Percentiles rank a stretch among this genome's conserved stretches.
phyloP scores from a whole-genome alignment of 2,113 vertebrate genomes.

The Ictalurus furcatus region DNA sequence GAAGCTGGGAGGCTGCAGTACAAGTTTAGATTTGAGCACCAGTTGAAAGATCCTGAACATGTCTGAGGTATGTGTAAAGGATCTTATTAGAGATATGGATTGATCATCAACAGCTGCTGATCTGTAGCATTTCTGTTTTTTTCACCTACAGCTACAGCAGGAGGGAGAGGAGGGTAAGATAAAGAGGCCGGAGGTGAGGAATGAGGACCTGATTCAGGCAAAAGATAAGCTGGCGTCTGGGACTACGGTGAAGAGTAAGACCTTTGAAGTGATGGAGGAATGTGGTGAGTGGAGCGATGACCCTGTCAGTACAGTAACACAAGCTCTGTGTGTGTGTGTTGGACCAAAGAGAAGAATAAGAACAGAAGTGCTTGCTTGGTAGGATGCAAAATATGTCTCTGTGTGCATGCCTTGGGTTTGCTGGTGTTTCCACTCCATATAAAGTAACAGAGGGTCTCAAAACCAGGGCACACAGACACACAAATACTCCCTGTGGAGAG shows the following conservation, averaged over 20 bases:
- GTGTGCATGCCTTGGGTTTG: constrained; percentile 28
- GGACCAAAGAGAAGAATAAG: neutral
- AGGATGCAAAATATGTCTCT: constrained; percentile 12
- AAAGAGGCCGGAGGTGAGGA: constrained; percentile 86
- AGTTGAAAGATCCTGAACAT: constrained; percentile 76
- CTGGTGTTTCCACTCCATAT: constrained; percentile 75
- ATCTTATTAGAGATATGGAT: neutral
- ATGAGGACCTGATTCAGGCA: constrained; percentile 85
- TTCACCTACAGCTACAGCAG: constrained; percentile 52
- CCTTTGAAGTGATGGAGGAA: constrained; percentile 90
- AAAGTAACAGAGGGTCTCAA: constrained; percentile 52
- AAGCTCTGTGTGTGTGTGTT: neutral
- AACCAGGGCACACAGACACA: constrained; percentile 36
- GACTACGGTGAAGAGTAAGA: constrained; percentile 86
- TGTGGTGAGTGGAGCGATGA: constrained; percentile 77
- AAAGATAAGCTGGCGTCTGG: constrained; percentile 76
- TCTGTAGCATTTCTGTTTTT: neutral
- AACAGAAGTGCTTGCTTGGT: neutral
- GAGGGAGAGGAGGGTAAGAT: constrained; percentile 73
- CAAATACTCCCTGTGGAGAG: constrained; percentile 30
- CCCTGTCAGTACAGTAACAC: neutral
- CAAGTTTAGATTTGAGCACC: constrained; percentile 73
- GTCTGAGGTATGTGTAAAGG: constrained; percentile 74
- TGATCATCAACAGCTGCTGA: neutral
- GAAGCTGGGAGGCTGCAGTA: constrained; percentile 72